Evolutionary conservation across 2,888 invertebrate genomes (phyloP), one percentile per base, ranked within the genome.

Genomic region (Muscina levida): DNA sequence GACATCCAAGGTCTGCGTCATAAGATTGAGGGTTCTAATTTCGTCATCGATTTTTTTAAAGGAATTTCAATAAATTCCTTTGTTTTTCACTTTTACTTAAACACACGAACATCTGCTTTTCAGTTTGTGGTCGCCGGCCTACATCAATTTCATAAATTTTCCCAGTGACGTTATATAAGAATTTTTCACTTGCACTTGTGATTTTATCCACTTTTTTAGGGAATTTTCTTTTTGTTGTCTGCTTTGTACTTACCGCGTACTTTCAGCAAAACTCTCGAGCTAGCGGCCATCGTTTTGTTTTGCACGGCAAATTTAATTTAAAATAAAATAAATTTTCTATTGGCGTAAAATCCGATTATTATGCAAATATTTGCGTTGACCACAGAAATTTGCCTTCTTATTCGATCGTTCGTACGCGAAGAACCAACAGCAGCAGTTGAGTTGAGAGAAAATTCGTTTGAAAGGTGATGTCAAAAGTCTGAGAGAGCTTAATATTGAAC

Each of bases 211-310:
- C 67, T 70, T 82, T 65, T 19, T 88, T 86, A 87, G 86, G 87
- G 87, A 87, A 86, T 85, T 86, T 79, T 77, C 22, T 82, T 84
- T 81, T 8, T 22, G 68, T 6, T 37, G 24, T 5, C 42, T n/a
- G n/a, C n/a, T n/a, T n/a, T n/a, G n/a, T 15, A 85, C 88, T 91
- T 91, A 93, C 93, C 93, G 91, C 92, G 92, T 84, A 92, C 90
- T 87, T 92, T 92, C 84, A 92, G 91, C 86, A 93, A 91, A 91
- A 92, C 91, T 88, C 93, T 91, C 84, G 92, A 91, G 84, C 93
- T 91, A 85, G 92, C 92, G 88, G 93, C 93, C 93, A 93, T 93
- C 88, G 86, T 74, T n/a, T 79, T 56, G 71, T 72, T 82, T 75
- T 62, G 72, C 71, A 66, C 72, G 39, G 24, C 53, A 39, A 53